phyloP scores from a whole-genome alignment of 1,140 invertebrate species.

The Choristoneura fumiferana region DNA sequence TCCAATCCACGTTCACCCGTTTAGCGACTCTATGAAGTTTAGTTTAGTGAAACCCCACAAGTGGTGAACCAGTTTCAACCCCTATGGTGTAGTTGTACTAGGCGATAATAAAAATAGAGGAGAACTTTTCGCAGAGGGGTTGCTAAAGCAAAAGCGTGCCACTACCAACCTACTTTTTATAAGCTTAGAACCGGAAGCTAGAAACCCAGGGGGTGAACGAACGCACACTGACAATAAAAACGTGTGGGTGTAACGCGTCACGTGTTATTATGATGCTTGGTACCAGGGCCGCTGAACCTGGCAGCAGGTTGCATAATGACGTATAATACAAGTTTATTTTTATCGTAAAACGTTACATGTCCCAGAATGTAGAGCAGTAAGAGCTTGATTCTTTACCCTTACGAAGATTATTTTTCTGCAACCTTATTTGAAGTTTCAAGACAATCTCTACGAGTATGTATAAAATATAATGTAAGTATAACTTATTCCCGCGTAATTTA shows the following conservation, averaged over 20 bases:
- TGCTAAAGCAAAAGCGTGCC: background rate
- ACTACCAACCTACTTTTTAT: background rate
- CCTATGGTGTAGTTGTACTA: constrained; percentile 16
- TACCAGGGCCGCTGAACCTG: constrained; percentile 21
- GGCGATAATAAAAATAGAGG: constrained; percentile 13
- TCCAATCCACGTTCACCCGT: too few relatives aligned
- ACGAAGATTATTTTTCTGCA: too few relatives aligned
- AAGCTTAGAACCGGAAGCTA: background rate
- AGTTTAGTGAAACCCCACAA: background rate
- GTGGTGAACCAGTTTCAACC: constrained; percentile 4
- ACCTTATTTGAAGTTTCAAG: too few relatives aligned
- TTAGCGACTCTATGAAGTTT: too few relatives aligned
- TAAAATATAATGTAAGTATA: too few relatives aligned
- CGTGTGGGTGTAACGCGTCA: constrained; percentile 14
- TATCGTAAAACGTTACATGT: too few relatives aligned
- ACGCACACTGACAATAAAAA: background rate
- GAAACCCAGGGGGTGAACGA: background rate
- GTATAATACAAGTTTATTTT: too few relatives aligned
- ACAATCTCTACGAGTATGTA: too few relatives aligned
- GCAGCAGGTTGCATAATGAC: constrained; percentile 6
- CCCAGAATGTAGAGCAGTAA: too few relatives aligned
- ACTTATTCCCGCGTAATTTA: too few relatives aligned
- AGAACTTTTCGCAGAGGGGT: background rate
- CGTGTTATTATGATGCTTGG: constrained; percentile 22
- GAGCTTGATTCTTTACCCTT: too few relatives aligned